Evolutionary conservation across 1,140 invertebrate genomes (phyloP).

Genomic region (Oscheius sp.): DNA sequence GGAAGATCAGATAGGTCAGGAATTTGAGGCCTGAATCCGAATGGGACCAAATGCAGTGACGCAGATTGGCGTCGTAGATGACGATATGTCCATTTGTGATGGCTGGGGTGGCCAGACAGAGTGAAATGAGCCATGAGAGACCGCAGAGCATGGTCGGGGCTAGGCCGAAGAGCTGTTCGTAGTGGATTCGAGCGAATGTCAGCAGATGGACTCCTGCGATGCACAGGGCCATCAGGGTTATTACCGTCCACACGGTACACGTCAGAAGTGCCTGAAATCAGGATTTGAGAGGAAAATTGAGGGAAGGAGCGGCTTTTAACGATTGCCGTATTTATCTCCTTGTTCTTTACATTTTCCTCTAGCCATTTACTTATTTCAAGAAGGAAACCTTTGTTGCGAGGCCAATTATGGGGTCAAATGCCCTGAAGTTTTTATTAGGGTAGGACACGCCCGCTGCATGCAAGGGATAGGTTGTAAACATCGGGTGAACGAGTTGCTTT

Average conservation of each 20-base stretch:
- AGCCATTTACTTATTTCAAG: too few relatives aligned
- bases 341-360: too few relatives aligned
- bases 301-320: too few relatives aligned
- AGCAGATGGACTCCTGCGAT: constrained; percentile 60
- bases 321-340: too few relatives aligned
- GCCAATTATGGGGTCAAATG: too few relatives aligned
- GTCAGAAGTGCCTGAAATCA: constrained; percentile 57
- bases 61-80: constrained; percentile 49
- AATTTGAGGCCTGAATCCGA: constrained; percentile 60
- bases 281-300: not conserved
- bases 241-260: constrained; percentile 56
- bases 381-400: too few relatives aligned
- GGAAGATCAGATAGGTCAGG: constrained; percentile 56
- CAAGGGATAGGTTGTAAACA: too few relatives aligned
- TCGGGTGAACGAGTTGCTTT: too few relatives aligned
- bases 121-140: constrained; percentile 59
- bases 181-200: constrained; percentile 60
- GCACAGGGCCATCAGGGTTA: constrained; percentile 58
- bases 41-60: constrained; percentile 39
- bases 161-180: constrained; percentile 59
- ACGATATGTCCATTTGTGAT: constrained; percentile 59
- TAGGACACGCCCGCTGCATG: too few relatives aligned
- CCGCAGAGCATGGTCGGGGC: constrained; percentile 47
- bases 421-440: too few relatives aligned
- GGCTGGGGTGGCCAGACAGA: constrained; percentile 54